Evolutionary conservation across 2,797 vertebrate genomes (phyloP), one percentile per base, ranked within the genome.

Genomic region (Brotula barbata): DNA sequence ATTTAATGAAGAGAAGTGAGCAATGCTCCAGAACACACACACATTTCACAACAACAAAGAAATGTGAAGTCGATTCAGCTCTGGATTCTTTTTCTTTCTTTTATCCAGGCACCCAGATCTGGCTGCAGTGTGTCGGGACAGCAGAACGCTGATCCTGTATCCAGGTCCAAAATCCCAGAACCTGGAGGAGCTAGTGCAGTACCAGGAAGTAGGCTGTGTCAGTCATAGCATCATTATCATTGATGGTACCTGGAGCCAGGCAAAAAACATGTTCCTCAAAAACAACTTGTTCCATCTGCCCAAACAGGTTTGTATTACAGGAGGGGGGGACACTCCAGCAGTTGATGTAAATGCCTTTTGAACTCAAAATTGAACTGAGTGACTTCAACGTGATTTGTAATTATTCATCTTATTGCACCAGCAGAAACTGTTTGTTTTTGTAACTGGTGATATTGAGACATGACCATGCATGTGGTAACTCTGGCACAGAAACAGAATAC

Each of bases 241-340:
- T 0, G 96, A 99, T 45, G 97, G 97, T 58, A 99, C 97, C 5
- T 99, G 97, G 97, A 98, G 94, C 79, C 97, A 99, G 76, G 97
- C 97, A 33, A 98, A 98, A 86, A 95, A 98, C 77, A 97, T 99
- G 91, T 99, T 98, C 85, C 94, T 95, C 66, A 94, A 95, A 86
- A 99, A 99, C 86, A 81, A 90, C 47, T 90, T 99, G 71, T 96
- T 99, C 55, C 93, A 92, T 42, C 86, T 95, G 77, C 96, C 97
- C 2, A 95, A 91, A 83, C 96, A 98, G 94, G 97, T 97, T 28
- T 15, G 81, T 63, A 0, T 12, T n/a, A 1, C 1, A 8, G 28
- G 25, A 28, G 25, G 25, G 25, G 25, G 25, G 25, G 8, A 28
- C n/a, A n/a, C n/a, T n/a, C n/a, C n/a, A n/a, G n/a, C n/a, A n/a